Percentiles rank a stretch among this genome's conserved stretches.
These are phyloP conservation scores for Apomyelois bistriatella DNA, from an alignment of 2,888 invertebrate genomes.

Conservation along the genomic window DNA sequence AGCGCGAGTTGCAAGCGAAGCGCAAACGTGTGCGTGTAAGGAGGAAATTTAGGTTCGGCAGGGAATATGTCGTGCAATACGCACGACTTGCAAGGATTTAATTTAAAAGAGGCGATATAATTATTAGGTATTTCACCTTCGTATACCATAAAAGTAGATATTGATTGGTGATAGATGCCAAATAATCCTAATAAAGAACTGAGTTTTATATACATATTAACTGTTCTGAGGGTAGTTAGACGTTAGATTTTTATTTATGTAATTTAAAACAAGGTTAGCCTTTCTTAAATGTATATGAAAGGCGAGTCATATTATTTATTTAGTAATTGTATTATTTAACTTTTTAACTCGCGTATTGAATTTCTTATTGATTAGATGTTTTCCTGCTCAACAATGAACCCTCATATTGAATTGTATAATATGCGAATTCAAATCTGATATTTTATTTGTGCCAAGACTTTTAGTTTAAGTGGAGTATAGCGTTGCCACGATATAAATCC, in stretches of 20 bases:
- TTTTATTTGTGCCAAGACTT: conserved; percentile 76
- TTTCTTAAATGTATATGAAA: conserved; percentile 36
- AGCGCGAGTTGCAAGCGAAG: conserved; percentile 21
- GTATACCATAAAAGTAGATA: conserved; percentile 74
- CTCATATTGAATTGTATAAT: conserved; percentile 35
- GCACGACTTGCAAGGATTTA: conserved; percentile 48
- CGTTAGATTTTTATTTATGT: conserved; percentile 65
- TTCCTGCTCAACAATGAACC: conserved; percentile 48
- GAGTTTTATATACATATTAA: conserved; percentile 79
- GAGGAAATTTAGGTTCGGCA: conserved; percentile 75
- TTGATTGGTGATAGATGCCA: conserved; percentile 78
- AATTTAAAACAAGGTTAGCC: conserved; percentile 47
- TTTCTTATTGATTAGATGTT: conserved; percentile 27
- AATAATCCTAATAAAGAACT: conserved; percentile 80
- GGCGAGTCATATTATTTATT: conserved; percentile 45
- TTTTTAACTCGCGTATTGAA: conserved; percentile 28
- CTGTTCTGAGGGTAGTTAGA: conserved; percentile 78
- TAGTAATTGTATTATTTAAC: conserved; percentile 22
- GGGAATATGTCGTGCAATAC: conserved; percentile 52
- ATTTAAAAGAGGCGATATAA: conserved; percentile 62
- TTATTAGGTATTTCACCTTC: conserved; percentile 72
- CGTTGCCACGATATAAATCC: conserved; percentile 43
- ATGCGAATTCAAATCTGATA: conserved; percentile 46
- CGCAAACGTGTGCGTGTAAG: conserved; percentile 52
- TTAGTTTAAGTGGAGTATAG: conserved; percentile 57